A percentile compares a stretch with the other conserved stretches of the same genome.
These are phyloP conservation scores for Acrobasis consociella DNA, from an alignment of 2,888 invertebrate genomes.

Conservation along the genomic window DNA sequence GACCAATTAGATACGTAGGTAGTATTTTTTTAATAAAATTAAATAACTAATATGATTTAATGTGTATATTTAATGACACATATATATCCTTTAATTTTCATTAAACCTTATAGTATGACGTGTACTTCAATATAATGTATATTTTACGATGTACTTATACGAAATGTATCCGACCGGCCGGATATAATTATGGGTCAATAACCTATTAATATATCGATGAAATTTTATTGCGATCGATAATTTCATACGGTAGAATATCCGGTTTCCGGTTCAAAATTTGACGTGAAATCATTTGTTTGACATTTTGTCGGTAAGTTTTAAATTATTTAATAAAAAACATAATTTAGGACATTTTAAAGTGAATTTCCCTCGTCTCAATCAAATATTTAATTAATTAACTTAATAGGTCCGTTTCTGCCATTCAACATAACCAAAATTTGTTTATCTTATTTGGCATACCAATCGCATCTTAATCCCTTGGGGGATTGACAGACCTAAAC, in stretches of 20 bases:
- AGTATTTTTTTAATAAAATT: too few species aligned
- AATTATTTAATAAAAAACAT: too few species aligned
- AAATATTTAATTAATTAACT: too few species aligned
- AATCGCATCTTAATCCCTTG: too few species aligned
- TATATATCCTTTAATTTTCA: constrained; percentile 8
- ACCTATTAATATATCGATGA: constrained; percentile 10
- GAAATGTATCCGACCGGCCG: constrained; percentile 13
- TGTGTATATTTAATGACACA: neutral
- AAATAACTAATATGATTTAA: too few species aligned
- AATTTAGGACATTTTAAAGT: too few species aligned
- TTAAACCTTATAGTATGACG: neutral
- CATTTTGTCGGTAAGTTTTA: constrained; percentile 4
- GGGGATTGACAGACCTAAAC: too few species aligned
- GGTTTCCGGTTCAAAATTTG: constrained; percentile 13
- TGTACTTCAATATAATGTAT: neutral
- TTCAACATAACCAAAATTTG: too few species aligned
- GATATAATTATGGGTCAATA: constrained; percentile 18
- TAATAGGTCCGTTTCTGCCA: too few species aligned
- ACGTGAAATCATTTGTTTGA: neutral
- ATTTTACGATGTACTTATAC: constrained; percentile 14
- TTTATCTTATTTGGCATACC: too few species aligned
- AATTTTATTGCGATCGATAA: constrained; percentile 15
- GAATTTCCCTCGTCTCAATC: too few species aligned
- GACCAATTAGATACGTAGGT: too few species aligned
- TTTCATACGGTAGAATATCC: constrained; percentile 1